Base-by-base conservation (phyloP, 2,113 vertebrate species). In the Sinocyclocheilus rhinocerous region DNA sequence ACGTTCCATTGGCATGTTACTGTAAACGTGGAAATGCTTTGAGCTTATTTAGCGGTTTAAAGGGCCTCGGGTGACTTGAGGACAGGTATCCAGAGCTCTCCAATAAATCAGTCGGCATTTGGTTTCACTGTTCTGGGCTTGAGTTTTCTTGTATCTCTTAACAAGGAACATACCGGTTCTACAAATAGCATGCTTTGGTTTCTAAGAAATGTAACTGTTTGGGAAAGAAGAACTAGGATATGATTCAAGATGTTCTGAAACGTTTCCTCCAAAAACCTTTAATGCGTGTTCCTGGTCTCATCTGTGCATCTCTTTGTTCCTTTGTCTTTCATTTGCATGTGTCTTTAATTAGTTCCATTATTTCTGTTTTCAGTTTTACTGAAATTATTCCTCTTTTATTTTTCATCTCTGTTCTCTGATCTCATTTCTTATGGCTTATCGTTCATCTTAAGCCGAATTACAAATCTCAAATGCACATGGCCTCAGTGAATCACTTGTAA, bases 1-100 rank as follows among this genome's bases (percentile, higher is more conserved):
- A 15, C 18, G 9, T 87, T 91, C 89, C 81, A 85, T 84, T 87
- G 86, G 59, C 59, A 22, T 22, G 67, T 16, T 67, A 61, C 81
- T 87, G 87, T 90, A 88, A 89, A 84, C 48, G 29, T 59, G 85
- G 77, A 90, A 89, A 92, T 88, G 61, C 52, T 88, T 88, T 92
- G n/a, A 83, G 77, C 33, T 78, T 84, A 88, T 79, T 91, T 88
- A 83, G 83, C 36, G 63, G 26, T 48, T 55, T 69, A 15, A 39
- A 13, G 79, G 10, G 15, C 29, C 59, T 70, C 50, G 1, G n/a
- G 76, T 52, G 24, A 61, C 39, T 36, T 65, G 9, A 36, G 70
- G 29, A 83, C 81, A 83, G 65, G 65, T 83, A 70, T 70, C 26
- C 26, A 36, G 65, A 12, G 18, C 48, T 13, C 50, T 33, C 75